Conservation (phyloP, 2,113 vertebrate species). For the Theristicus caerulescens region DNA sequence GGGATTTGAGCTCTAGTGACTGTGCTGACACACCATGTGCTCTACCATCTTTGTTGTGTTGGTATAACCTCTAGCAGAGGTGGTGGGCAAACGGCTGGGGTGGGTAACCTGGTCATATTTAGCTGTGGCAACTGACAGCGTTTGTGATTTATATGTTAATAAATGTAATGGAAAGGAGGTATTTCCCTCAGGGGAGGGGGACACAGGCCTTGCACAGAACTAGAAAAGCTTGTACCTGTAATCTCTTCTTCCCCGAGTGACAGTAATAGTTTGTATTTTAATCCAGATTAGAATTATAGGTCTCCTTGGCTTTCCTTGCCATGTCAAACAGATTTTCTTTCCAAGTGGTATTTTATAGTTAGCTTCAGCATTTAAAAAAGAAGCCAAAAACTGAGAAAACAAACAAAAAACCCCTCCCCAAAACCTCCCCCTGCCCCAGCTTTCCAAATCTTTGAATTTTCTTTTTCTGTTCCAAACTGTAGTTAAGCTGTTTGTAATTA, state of each 20-base stretch:
- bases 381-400: fast-evolving
- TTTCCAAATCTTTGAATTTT: neutral
- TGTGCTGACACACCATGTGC: neutral
- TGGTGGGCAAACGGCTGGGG: neutral
- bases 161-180: neutral
- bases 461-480: neutral
- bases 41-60: neutral
- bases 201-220: neutral
- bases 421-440: neutral
- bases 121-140: neutral
- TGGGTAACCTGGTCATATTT: neutral
- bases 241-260: neutral
- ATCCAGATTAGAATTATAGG: neutral
- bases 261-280: neutral
- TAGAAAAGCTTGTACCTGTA: neutral
- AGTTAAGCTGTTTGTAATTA: conserved; percentile 22
- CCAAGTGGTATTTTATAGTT: neutral
- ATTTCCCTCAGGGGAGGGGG: neutral
- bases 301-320: conserved; percentile 20
- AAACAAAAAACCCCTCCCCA: neutral
- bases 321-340: neutral
- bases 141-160: neutral
- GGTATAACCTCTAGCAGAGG: neutral
- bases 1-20: neutral
- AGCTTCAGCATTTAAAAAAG: neutral